Evolutionary conservation across 2,113 vertebrate species (phyloP), one percentile per base, ranked within the genome.

Genomic region (Zosterops hypoxanthus): DNA sequence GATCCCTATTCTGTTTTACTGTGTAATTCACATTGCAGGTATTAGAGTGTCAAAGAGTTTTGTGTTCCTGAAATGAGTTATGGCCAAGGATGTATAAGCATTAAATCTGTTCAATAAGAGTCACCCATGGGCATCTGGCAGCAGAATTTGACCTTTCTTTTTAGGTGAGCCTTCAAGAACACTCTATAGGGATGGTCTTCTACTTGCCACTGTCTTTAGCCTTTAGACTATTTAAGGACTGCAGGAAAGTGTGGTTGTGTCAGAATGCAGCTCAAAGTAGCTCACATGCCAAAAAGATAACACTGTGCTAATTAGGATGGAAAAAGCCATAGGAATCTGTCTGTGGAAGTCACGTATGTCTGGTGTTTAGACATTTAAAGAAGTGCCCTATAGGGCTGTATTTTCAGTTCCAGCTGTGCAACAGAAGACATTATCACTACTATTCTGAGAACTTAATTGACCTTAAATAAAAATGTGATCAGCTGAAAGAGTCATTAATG

Each of bases 61-160:
- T 91, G 46, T 85, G n/a, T 68, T 91, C 63, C 68, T 60, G 26
- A 69, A 70, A 36, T 71, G 28, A 94, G 28, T 91, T 85, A 65
- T 44, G 55, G 8, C 55, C 61, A 36, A 78, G 53, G 18, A 57
- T 44, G 17, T 72, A 10, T 26, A 69, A 80, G 29, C 33, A 80
- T 82, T 87, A 87, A 85, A 77, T 90, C 78, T 69, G 11, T 85
- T 79, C 84, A 82, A 0, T 29, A 76, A 59, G 41, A 95, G 78
- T 91, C 50, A 92, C 22, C 34, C 18, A 7, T 90, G 82, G 59
- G 70, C 31, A 77, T 82, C 78, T 92, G 70, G 39, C 65, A 89
- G 61, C 70, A 91, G 71, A 91, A 88, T 73, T 69, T 91, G 36
- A 85, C 82, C 50, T 93, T 92, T 77, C 19, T 69, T 79, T 91